These are phyloP conservation scores for Cepaea nemoralis DNA, from an alignment of 1,140 invertebrate species.

Conservation along the genomic window DNA sequence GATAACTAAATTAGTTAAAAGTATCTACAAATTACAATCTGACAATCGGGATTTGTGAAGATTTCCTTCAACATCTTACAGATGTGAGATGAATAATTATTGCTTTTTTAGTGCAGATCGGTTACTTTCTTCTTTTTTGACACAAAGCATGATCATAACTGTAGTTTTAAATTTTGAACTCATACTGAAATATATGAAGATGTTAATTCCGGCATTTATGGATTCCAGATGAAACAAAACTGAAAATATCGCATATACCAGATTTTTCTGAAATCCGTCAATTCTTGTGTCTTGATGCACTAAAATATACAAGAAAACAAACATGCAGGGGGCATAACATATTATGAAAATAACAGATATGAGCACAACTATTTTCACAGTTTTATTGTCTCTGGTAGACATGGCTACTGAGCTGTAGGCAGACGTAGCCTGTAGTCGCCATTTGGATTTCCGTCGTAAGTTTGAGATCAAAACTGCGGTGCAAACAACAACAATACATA, in stretches of 20 bases:
- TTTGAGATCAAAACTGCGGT: neutral
- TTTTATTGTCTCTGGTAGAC: neutral
- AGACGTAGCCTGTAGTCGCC: neutral
- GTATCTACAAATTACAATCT: too few relatives aligned
- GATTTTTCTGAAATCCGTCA: neutral
- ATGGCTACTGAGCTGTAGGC: too few relatives aligned
- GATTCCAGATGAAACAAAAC: constrained; percentile 7
- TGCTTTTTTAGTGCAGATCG: too few relatives aligned
- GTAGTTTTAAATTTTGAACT: too few relatives aligned
- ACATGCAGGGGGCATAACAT: neutral
- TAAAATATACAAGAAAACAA: neutral
- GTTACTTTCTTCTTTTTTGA: too few relatives aligned
- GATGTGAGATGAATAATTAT: too few relatives aligned
- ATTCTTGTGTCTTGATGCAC: constrained; percentile 10
- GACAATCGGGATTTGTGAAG: too few relatives aligned
- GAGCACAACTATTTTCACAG: constrained; percentile 1
- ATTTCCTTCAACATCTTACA: too few relatives aligned
- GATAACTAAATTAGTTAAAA: too few relatives aligned
- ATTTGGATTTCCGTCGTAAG: neutral
- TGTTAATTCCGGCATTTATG: constrained; percentile 21
- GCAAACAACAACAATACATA: neutral
- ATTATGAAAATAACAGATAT: constrained; percentile 14
- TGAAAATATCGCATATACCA: neutral
- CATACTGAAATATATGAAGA: constrained; percentile 31
- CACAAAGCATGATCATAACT: too few relatives aligned